These are phyloP conservation scores for Zaprionus obscuricornis DNA, from an alignment of 2,888 invertebrate genomes.

Conservation along the genomic window DNA sequence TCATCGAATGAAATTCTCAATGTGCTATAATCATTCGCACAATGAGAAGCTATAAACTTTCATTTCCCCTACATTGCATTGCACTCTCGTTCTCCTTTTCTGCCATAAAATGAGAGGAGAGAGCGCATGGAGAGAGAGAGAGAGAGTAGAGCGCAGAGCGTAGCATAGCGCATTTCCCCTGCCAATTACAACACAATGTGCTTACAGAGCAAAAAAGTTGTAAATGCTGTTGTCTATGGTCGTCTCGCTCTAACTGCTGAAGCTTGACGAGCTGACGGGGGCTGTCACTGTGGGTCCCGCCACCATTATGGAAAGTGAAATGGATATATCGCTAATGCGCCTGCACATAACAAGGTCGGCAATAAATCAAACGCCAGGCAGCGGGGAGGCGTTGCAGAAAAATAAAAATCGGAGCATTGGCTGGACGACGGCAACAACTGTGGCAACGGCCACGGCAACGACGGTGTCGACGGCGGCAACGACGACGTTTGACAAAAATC, in stretches of 20 bases:
- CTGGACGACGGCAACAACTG: slow-evolving; percentile 30
- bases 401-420: slow-evolving; percentile 42
- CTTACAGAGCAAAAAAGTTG: slow-evolving; percentile 40
- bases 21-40: slow-evolving; percentile 13
- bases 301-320: slow-evolving; percentile 83
- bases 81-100: slow-evolving; percentile 34
- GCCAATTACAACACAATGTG: slow-evolving; percentile 40
- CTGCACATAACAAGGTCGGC: slow-evolving; percentile 84
- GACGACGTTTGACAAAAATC: slow-evolving; percentile 71
- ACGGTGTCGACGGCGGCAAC: slow-evolving; percentile 8
- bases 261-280: slow-evolving; percentile 53
- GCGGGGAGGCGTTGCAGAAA: slow-evolving; percentile 32
- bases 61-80: slow-evolving; percentile 57
- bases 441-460: slow-evolving; percentile 7
- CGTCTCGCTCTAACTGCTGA: slow-evolving; percentile 58
- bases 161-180: slow-evolving; percentile 51
- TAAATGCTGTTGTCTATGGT: slow-evolving; percentile 29
- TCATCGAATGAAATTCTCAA: slow-evolving; percentile 29
- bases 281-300: slow-evolving; percentile 63
- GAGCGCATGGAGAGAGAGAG: slow-evolving; percentile 10
- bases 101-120: slow-evolving; percentile 66
- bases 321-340: slow-evolving; percentile 82
- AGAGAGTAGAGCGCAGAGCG: slow-evolving; percentile 24
- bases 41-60: slow-evolving; percentile 28
- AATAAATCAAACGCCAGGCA: slow-evolving; percentile 81